These are phyloP conservation scores for Biston stratarius DNA, from an alignment of 2,888 invertebrate species.

Conservation along the genomic window DNA sequence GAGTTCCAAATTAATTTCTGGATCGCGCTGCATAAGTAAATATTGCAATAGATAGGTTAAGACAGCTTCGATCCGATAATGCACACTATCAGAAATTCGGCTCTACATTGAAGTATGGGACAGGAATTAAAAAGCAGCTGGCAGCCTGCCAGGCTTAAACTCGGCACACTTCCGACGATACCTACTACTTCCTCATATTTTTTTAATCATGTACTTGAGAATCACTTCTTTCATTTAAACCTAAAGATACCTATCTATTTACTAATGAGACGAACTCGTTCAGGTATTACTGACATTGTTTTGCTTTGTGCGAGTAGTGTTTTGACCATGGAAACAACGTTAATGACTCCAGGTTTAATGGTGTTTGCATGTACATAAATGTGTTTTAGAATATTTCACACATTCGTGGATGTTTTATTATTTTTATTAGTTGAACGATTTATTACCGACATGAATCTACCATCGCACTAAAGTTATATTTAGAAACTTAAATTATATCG, in stretches of 20 bases:
- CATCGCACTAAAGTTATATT: constrained; percentile 34
- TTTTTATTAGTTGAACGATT: constrained; percentile 36
- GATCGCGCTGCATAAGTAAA: constrained; percentile 8
- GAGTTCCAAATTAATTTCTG: constrained; percentile 19
- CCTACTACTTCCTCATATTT: constrained; percentile 54
- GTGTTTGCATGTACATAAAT: constrained; percentile 36
- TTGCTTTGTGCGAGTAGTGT: constrained; percentile 11
- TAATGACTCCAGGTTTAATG: constrained; percentile 37
- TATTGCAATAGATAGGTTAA: constrained; percentile 23
- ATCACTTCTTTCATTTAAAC: constrained; percentile 45
- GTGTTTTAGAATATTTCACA: constrained; percentile 25
- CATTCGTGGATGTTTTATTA: constrained; percentile 32
- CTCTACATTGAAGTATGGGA: constrained; percentile 46
- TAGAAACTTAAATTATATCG: constrained; percentile 31
- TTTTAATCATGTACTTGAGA: constrained; percentile 47
- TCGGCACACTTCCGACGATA: constrained; percentile 54
- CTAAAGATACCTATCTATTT: constrained; percentile 38
- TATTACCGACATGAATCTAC: constrained; percentile 36
- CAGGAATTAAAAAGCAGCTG: constrained; percentile 51
- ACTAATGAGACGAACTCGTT: constrained; percentile 2
- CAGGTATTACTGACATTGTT: constrained; percentile 14
- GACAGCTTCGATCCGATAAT: constrained; percentile 19
- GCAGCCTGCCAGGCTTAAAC: constrained; percentile 54
- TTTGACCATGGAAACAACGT: constrained; percentile 19
- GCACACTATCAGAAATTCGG: constrained; percentile 32